These are phyloP conservation scores for Daubentonia madagascariensis DNA, from an alignment of 2,113 vertebrate species.

Conservation along the genomic window DNA sequence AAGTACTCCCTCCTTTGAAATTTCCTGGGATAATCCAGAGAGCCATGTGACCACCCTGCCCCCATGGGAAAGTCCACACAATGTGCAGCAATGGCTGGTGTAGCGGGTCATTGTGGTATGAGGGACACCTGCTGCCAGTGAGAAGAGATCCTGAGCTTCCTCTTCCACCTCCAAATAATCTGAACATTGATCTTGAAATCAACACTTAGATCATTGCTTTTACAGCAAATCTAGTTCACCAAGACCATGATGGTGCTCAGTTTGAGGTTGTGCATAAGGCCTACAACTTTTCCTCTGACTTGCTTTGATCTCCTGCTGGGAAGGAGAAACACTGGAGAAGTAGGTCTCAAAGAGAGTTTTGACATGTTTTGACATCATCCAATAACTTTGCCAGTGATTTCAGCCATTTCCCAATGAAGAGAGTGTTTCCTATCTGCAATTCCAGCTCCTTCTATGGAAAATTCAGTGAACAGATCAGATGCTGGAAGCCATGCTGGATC, in stretches of 20 bases:
- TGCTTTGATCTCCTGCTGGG: conserved; percentile 82
- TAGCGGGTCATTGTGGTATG: neutral
- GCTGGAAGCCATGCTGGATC: conserved; percentile 79
- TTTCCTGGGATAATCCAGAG: neutral
- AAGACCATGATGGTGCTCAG: conserved; percentile 78
- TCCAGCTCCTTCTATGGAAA: conserved; percentile 77
- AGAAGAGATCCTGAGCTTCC: neutral
- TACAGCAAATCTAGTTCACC: conserved; percentile 84
- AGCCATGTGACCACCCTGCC: neutral
- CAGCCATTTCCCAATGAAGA: conserved; percentile 79
- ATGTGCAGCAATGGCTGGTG: neutral
- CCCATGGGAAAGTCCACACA: neutral
- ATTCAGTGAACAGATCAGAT: conserved; percentile 81
- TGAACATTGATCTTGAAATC: neutral
- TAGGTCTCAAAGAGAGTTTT: conserved; percentile 73
- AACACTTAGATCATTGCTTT: conserved; percentile 64
- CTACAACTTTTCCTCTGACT: conserved; percentile 82
- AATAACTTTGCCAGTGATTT: conserved; percentile 76
- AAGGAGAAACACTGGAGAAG: conserved; percentile 74
- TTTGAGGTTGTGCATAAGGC: conserved; percentile 79
- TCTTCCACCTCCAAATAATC: neutral
- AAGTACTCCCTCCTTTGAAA: neutral
- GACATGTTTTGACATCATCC: conserved; percentile 71
- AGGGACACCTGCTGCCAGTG: neutral
- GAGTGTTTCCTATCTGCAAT: conserved; percentile 79